phyloP scores from a whole-genome alignment of 2,113 vertebrate genomes.

The Donacobius atricapilla region DNA sequence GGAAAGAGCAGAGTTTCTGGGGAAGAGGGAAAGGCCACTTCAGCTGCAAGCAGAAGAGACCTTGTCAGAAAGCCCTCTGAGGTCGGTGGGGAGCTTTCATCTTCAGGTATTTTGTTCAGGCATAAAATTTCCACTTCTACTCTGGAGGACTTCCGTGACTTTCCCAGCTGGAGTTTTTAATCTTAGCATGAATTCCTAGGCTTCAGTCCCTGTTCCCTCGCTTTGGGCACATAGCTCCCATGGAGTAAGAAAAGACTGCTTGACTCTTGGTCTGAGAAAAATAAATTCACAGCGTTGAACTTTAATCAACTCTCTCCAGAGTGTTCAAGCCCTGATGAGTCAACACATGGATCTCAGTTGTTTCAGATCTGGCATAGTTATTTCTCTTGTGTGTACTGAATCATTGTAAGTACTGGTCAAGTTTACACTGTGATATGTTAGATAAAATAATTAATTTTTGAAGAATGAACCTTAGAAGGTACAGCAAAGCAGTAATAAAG shows the following conservation, averaged over 20 bases:
- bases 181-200: neutral
- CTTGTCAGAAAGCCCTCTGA: neutral
- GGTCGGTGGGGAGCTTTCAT: neutral
- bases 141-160: neutral
- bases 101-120: neutral
- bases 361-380: neutral
- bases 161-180: neutral
- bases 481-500: neutral
- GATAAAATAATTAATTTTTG: neutral
- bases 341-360: neutral
- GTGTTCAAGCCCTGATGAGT: neutral
- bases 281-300: neutral
- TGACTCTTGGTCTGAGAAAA: neutral
- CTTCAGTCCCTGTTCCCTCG: accelerated
- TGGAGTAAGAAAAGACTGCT: neutral
- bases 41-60: neutral
- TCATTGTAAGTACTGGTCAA: neutral
- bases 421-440: neutral
- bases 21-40: neutral
- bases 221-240: neutral
- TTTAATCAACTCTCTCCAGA: neutral
- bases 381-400: neutral
- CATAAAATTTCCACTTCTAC: neutral
- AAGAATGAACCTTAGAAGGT: neutral
- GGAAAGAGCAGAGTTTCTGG: neutral